These are phyloP conservation scores for Ateles fusciceps DNA, from an alignment of 2,797 vertebrate species.

Conservation along the genomic window DNA sequence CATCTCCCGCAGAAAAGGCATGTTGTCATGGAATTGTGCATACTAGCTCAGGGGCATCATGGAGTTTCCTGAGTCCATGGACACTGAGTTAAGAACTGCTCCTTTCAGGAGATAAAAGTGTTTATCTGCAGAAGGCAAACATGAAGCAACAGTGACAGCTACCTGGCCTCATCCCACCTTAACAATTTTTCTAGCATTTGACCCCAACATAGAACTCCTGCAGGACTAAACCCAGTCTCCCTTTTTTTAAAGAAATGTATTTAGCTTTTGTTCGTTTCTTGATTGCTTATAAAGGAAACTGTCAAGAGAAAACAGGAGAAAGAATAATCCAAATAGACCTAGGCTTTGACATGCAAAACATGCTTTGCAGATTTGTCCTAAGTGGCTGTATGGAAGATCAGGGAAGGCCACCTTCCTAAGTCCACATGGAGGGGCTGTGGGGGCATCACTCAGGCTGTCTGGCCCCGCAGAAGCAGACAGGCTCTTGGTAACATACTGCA, in stretches of 20 bases:
- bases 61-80: constrained; percentile 40
- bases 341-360: constrained; percentile 64
- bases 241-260: constrained; percentile 28
- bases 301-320: constrained; percentile 28
- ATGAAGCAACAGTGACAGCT: constrained; percentile 24
- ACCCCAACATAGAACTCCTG: not conserved
- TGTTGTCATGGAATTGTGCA: not conserved
- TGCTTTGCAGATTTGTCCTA: constrained; percentile 59
- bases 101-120: not conserved
- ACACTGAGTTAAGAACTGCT: constrained; percentile 20
- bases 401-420: constrained; percentile 19
- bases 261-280: constrained; percentile 24
- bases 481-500: not conserved
- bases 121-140: constrained; percentile 47
- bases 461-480: not conserved
- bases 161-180: not conserved
- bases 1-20: constrained; percentile 40
- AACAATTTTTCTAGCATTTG: constrained; percentile 35
- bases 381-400: not conserved
- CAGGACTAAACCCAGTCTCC: not conserved
- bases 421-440: not conserved
- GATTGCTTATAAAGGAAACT: constrained; percentile 51
- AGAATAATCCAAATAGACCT: constrained; percentile 30
- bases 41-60: constrained; percentile 21
- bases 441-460: not conserved